These are phyloP conservation scores for Muscidifurax raptorellus DNA, from an alignment of 1,140 invertebrate genomes.

Conservation along the genomic window DNA sequence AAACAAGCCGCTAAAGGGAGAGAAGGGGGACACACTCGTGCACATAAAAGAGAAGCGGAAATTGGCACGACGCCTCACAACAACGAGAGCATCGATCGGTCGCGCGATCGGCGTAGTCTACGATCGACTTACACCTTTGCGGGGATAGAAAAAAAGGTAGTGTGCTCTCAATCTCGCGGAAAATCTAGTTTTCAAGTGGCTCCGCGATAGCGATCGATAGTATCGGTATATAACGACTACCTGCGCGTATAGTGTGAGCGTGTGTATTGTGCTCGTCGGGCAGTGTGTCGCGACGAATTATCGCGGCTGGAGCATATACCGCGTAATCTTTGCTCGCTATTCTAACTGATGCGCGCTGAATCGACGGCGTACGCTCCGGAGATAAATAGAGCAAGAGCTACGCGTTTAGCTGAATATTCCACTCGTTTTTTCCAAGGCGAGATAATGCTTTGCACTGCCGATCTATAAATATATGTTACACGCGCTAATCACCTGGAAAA, in stretches of 20 bases:
- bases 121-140: not conserved
- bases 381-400: no score
- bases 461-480: no score
- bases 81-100: conserved; percentile 35
- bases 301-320: not conserved
- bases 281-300: not conserved
- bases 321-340: not conserved
- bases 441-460: not conserved
- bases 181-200: conserved; percentile 19
- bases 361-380: no score
- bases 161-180: conserved; percentile 24
- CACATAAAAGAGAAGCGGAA: not conserved
- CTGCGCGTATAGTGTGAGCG: not conserved
- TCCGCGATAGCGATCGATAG: conserved; percentile 5
- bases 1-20: not conserved
- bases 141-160: not conserved
- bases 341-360: no score
- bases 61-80: not conserved
- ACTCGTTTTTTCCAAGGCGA: not conserved
- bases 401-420: no score
- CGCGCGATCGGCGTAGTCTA: not conserved
- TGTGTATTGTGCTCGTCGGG: not conserved
- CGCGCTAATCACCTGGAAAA: not conserved
- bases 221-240: not conserved
- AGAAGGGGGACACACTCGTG: not conserved